A percentile compares a stretch with the other conserved stretches of the same genome.
Conservation (phyloP, 2,113 vertebrate species). For the Micronycteris hirsuta region DNA sequence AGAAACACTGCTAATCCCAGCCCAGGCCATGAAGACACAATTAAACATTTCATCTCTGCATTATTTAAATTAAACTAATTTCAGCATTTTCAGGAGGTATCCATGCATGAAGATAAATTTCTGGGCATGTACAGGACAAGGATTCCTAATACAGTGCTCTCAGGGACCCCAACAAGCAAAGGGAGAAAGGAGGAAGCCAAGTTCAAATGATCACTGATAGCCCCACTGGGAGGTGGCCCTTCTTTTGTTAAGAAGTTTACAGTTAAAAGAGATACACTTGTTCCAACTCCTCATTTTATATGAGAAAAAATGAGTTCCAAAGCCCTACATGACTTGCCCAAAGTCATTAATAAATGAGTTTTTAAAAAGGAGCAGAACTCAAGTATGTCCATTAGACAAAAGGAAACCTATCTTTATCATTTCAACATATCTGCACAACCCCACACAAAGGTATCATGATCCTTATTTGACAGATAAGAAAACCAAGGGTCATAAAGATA, state of each 20-base stretch:
- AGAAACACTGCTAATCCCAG: not conserved
- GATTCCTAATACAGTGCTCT: not conserved
- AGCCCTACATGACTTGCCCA: not conserved
- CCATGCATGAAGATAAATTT: not conserved
- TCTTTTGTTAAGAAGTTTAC: not conserved
- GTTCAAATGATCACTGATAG: not conserved
- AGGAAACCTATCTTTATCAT: not conserved
- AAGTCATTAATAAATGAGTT: not conserved
- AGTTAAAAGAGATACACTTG: not conserved
- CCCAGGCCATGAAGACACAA: not conserved
- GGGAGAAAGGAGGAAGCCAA: not conserved
- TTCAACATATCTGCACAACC: not conserved
- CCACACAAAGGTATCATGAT: not conserved
- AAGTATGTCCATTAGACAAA: not conserved
- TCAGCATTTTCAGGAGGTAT: not conserved
- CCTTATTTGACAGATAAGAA: not conserved
- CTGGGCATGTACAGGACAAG: not conserved
- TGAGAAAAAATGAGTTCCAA: not conserved
- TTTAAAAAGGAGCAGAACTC: not conserved
- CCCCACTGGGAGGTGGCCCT: not conserved
- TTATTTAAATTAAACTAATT: not conserved
- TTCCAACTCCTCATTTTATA: not conserved
- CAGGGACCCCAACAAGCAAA: not conserved
- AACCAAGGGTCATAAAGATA: not conserved
- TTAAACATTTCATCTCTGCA: not conserved